These are phyloP conservation scores for Chaetogeoica ovagalla DNA, from an alignment of 2,888 invertebrate species.

Conservation along the genomic window DNA sequence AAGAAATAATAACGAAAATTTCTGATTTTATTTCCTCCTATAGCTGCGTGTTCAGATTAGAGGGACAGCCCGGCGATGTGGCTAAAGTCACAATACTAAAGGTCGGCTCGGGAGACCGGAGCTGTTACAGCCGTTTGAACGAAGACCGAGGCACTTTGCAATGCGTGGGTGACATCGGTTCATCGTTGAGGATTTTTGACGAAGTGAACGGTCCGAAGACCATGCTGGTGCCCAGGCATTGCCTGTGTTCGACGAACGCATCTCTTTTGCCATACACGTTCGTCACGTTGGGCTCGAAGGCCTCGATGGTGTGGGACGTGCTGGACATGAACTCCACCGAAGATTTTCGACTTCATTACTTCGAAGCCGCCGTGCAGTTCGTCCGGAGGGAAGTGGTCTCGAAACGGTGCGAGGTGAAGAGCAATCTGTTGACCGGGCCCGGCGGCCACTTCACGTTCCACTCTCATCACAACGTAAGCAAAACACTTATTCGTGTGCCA, in stretches of 20 bases:
- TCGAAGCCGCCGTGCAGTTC: conserved; percentile 83
- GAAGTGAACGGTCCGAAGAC: conserved; percentile 55
- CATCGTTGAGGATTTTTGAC: conserved; percentile 67
- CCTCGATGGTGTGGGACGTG: conserved; percentile 81
- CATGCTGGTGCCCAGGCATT: conserved; percentile 67
- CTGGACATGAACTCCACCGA: conserved; percentile 82
- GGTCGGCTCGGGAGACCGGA: conserved; percentile 67
- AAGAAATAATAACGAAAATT: too few species aligned
- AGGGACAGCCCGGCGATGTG: conserved; percentile 80
- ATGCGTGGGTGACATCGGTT: conserved; percentile 72
- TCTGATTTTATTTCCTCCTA: neutral
- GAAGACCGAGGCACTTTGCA: conserved; percentile 72
- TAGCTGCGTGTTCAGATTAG: conserved; percentile 85
- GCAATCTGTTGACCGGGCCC: conserved; percentile 31
- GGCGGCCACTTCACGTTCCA: conserved; percentile 48
- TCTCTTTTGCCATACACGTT: conserved; percentile 71
- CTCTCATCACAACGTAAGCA: conserved; percentile 38
- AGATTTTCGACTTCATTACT: conserved; percentile 81
- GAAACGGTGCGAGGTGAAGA: conserved; percentile 40
- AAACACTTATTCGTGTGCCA: neutral
- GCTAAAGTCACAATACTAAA: conserved; percentile 76
- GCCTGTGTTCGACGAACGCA: conserved; percentile 70
- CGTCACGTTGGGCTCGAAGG: conserved; percentile 74
- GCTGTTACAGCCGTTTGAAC: conserved; percentile 66
- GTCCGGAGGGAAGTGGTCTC: conserved; percentile 61